Evolutionary conservation across 2,113 vertebrate genomes (phyloP), one percentile per base, ranked within the genome.

Genomic region (Mastomys natalensis): DNA sequence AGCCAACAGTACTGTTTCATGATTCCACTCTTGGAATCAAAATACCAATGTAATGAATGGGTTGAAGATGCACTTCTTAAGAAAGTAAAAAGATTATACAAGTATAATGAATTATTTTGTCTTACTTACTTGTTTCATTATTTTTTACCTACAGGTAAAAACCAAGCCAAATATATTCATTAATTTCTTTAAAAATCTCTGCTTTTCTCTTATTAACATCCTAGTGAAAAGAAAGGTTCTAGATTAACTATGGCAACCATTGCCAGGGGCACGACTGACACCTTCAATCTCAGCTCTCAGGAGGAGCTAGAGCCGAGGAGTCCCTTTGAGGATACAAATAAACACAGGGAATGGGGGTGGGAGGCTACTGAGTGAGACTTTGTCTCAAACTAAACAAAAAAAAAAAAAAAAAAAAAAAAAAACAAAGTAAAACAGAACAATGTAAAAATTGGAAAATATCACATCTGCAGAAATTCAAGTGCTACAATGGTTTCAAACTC

Each of bases 51-150:
- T 26, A 78, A 80, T 85, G 19, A 87, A 76, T n/a, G 64, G 3
- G n/a, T 55, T 66, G 7, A 90, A 87, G 40, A 70, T n/a, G 13
- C 43, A 93, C 48, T 93, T 86, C 53, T 34, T 82, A 26, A 58
- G 66, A 82, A 95, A 94, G 21, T 48, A 73, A 55, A 43, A 84
- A 58, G 31, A 5, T 34, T 66, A 85, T 40, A 1, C 16, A 81
- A 97, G 70, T 58, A 2, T 76, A 85, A 78, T 31, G 4, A 70
- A 87, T 85, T 86, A 90, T 84, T 90, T 72, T 77, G 88, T 78
- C 68, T 94, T 89, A 89, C n/a, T n/a, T n/a, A 86, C 80, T 80
- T 85, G 37, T 58, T 92, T 90, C 84, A 88, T 93, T 90, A 95
- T 26, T 94, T 87, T 87, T 92, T 60, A 90, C 15, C 64, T 85